phyloP scores from a whole-genome alignment of 2,888 invertebrate species.

The Nematopogon swammerdamellus region DNA sequence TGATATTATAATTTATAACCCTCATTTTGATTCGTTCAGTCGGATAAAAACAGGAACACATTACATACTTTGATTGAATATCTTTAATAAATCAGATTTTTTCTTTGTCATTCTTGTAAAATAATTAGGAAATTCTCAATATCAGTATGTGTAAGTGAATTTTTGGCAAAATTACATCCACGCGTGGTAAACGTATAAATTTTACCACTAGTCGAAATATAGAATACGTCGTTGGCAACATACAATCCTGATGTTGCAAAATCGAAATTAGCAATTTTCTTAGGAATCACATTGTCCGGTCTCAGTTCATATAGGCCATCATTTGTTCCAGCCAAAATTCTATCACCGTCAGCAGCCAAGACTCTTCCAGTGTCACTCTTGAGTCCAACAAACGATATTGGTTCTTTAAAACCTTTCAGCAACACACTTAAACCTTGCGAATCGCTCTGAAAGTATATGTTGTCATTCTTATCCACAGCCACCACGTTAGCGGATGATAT shows the following conservation, averaged over 20 bases:
- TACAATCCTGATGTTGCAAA: slow-evolving; percentile 33
- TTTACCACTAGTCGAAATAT: slow-evolving; percentile 30
- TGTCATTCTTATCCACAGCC: slow-evolving; percentile 34
- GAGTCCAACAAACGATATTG: slow-evolving; percentile 41
- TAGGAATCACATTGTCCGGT: slow-evolving; percentile 34
- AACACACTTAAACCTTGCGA: slow-evolving; percentile 43
- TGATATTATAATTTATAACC: too few species aligned
- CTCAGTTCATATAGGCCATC: slow-evolving; percentile 38
- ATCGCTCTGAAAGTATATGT: slow-evolving; percentile 43
- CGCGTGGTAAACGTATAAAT: slow-evolving; percentile 30
- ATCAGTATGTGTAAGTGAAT: too few species aligned
- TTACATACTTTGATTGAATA: too few species aligned
- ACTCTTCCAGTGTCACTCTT: slow-evolving; percentile 37
- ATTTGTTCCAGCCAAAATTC: slow-evolving; percentile 35
- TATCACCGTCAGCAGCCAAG: slow-evolving; percentile 23
- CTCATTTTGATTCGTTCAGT: too few species aligned
- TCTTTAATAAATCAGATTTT: too few species aligned
- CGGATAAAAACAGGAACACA: too few species aligned
- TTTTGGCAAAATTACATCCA: neutral
- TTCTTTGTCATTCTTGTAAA: too few species aligned
- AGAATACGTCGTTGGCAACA: slow-evolving; percentile 26
- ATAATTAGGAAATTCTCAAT: too few species aligned
- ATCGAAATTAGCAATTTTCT: slow-evolving; percentile 38
- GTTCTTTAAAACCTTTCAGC: slow-evolving; percentile 37
- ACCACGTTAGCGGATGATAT: slow-evolving; percentile 40